phyloP scores from a whole-genome alignment of 2,797 vertebrate species.

The Xenopus petersii region DNA sequence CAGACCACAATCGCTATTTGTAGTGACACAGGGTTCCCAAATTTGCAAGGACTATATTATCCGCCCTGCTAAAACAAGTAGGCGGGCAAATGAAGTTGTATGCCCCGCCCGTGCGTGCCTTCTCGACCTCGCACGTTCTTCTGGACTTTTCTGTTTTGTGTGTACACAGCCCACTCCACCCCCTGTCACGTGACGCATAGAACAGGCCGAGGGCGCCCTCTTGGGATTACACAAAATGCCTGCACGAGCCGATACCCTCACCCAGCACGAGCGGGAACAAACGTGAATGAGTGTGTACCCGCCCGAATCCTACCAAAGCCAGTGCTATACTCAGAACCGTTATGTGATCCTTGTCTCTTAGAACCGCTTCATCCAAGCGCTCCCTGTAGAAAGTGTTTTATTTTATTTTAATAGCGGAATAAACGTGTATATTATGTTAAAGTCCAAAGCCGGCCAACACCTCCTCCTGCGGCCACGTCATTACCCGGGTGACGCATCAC shows the following conservation, averaged over 20 bases:
- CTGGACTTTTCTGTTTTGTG: slow-evolving; percentile 37
- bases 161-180: neutral
- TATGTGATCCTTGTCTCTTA: too few species aligned
- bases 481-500: slow-evolving; percentile 21
- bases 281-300: too few species aligned
- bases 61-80: neutral
- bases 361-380: too few species aligned
- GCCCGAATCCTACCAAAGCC: too few species aligned
- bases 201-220: neutral
- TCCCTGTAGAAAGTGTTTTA: too few species aligned
- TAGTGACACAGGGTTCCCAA: neutral
- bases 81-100: neutral
- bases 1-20: too few species aligned
- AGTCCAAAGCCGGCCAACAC: too few species aligned
- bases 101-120: neutral
- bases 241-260: slow-evolving; percentile 7
- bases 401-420: too few species aligned
- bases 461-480: slow-evolving; percentile 16
- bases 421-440: too few species aligned
- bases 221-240: neutral
- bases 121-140: slow-evolving; percentile 15
- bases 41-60: neutral
- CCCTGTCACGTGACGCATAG: neutral
- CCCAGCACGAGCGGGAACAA: too few species aligned
- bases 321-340: too few species aligned